Base-by-base conservation (phyloP, 2,888 invertebrate species). In the Pocota personata region DNA sequence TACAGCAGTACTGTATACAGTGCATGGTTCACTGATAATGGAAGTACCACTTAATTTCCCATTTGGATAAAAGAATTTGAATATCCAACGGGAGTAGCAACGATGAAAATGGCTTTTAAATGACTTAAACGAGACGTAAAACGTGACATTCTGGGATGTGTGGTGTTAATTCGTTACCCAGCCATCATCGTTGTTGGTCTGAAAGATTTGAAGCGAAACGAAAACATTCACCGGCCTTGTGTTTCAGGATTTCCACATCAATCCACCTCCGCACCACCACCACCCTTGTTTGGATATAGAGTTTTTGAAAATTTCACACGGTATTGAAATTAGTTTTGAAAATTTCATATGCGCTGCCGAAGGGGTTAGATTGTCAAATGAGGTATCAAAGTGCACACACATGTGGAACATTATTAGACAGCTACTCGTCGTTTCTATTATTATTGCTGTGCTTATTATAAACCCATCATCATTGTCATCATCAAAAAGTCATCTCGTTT, bases 1-100 rank as follows among this genome's bases (percentile, higher is more conserved):
- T 40, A 35, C 40, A 35, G 10, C 52, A n/a, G 16, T 27, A 37
- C 3, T 37, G 16, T 19, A 58, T 72, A 30, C 77, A 66, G 58
- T 86, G 60, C 66, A 86, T 30, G 86, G 82, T 86, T 86, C 86
- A 77, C n/a, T 72, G 86, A 86, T 86, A 86, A 86, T 82, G 86
- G 76, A 86, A 86, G 86, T 60, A 82, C 86, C 86, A 86, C 86
- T 86, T 86, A 86, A 82, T 82, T 86, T 86, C 86, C 86, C 86
- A 86, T 86, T 86, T 86, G 82, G 82, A 86, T 86, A 86, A 86
- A 79, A 64, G 80, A 84, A 76, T 86, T 86, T 80, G 64, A 86
- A 86, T 86, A 86, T 86, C 82, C 62, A 82, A 50, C 82, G 52
- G 72, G 32, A 76, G 79, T 62, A 79, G 76, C 71, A 64, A 46